Conservation (phyloP, 1,140 invertebrate genomes). For the Gryon sp. region DNA sequence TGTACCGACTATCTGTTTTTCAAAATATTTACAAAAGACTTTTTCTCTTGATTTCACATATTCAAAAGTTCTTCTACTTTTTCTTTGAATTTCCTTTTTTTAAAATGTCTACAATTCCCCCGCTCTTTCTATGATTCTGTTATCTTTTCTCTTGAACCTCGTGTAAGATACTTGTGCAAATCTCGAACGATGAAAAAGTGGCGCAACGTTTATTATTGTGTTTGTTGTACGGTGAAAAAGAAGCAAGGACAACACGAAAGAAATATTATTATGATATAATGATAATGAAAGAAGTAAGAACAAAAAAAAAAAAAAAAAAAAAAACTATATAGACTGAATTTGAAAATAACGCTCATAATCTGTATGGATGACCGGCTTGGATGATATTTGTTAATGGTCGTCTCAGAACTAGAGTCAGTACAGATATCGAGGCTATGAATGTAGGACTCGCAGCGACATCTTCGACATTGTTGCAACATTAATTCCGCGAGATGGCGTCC, state of each 20-base stretch:
- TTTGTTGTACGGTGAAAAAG: conserved; percentile 57
- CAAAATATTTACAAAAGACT: no score
- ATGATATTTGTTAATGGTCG: conserved; percentile 77
- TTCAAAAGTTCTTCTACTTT: not conserved
- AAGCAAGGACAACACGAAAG: conserved; percentile 65
- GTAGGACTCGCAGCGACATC: conserved; percentile 2
- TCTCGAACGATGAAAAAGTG: conserved; percentile 56
- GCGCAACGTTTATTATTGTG: conserved; percentile 43
- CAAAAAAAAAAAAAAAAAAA: conserved; percentile 47
- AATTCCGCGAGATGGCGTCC: no score
- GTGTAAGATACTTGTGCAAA: conserved; percentile 56
- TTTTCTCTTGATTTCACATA: no score
- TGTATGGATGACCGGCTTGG: conserved; percentile 75
- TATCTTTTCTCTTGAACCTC: conserved; percentile 33
- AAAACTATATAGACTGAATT: conserved; percentile 71
- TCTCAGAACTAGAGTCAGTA: conserved; percentile 71
- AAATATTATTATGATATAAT: conserved; percentile 52
- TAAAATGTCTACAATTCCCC: not conserved
- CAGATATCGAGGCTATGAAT: conserved; percentile 46
- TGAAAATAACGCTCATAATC: conserved; percentile 68
- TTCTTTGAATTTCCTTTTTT: conserved; percentile 2
- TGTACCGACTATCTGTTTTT: not conserved
- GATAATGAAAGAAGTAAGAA: no score
- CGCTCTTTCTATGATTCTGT: no score
- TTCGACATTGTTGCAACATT: no score